Percentiles rank a stretch among this genome's conserved stretches.
phyloP scores from a whole-genome alignment of 92 coral and sea anemone genomes.

The Heliopora coerulea region DNA sequence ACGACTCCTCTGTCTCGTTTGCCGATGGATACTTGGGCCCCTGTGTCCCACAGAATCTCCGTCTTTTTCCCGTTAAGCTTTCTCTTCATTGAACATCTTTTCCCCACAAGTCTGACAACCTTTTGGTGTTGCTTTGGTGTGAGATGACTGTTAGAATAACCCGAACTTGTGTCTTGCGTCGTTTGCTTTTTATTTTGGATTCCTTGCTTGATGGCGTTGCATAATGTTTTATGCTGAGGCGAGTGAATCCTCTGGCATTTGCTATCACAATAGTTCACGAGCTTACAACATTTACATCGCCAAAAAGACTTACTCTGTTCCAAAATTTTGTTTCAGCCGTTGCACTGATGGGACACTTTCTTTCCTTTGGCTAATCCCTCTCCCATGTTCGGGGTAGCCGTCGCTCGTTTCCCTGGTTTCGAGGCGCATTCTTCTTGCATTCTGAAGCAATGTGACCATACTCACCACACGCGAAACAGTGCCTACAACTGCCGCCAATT shows the following conservation, averaged over 20 bases:
- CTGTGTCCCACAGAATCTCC: slow-evolving; percentile 59
- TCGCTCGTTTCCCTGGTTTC: slow-evolving; percentile 39
- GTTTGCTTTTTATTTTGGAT: background rate
- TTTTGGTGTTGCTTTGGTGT: slow-evolving; percentile 44
- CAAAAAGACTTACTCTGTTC: no score
- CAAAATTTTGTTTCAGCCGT: background rate
- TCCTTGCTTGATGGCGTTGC: slow-evolving; percentile 42
- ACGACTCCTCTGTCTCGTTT: no score
- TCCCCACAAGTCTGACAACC: slow-evolving; percentile 55
- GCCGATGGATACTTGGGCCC: slow-evolving; percentile 55
- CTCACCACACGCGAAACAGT: slow-evolving; percentile 48
- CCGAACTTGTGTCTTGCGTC: background rate
- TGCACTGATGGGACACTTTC: slow-evolving; percentile 47
- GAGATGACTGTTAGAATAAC: slow-evolving; percentile 30
- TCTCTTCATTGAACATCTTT: slow-evolving; percentile 50
- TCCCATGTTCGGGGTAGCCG: slow-evolving; percentile 28
- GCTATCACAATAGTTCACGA: slow-evolving; percentile 29
- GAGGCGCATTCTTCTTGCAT: slow-evolving; percentile 27
- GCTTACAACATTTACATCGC: background rate
- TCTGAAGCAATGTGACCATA: slow-evolving; percentile 24
- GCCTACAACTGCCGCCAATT: slow-evolving; percentile 33
- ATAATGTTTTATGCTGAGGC: slow-evolving; percentile 48
- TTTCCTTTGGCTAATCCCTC: slow-evolving; percentile 37
- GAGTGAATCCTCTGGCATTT: slow-evolving; percentile 51
- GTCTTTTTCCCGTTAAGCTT: slow-evolving; percentile 39